Evolutionary conservation across 2,113 vertebrate species (phyloP).

Genomic region (Oophaga pumilio): DNA sequence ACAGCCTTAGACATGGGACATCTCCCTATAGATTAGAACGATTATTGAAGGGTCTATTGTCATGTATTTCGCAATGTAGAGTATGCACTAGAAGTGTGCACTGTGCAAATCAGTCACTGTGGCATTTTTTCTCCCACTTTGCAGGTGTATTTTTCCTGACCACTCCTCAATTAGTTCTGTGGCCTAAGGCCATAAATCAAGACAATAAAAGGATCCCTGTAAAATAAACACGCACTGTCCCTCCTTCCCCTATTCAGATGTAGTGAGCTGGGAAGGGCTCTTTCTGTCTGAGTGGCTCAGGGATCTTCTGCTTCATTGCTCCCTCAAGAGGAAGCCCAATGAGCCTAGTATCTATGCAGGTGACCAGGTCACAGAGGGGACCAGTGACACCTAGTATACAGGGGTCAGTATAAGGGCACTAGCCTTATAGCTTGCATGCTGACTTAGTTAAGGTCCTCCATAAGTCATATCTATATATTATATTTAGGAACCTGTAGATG

Average conservation of each 20-base stretch:
- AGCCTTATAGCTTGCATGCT: slow-evolving; percentile 42
- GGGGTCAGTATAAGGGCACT: slow-evolving; percentile 70
- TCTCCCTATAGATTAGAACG: neutral
- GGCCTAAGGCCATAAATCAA: slow-evolving; percentile 82
- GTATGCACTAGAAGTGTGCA: neutral
- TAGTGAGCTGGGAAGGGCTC: slow-evolving; percentile 74
- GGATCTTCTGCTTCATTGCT: slow-evolving; percentile 72
- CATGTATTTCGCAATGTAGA: neutral
- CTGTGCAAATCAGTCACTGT: slow-evolving; percentile 31
- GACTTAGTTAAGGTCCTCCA: neutral
- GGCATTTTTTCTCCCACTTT: slow-evolving; percentile 60
- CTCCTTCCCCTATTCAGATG: slow-evolving; percentile 76
- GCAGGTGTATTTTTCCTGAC: slow-evolving; percentile 72
- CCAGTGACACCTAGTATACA: slow-evolving; percentile 49
- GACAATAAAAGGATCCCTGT: slow-evolving; percentile 72
- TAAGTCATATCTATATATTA: neutral
- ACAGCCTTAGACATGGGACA: neutral
- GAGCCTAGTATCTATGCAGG: slow-evolving; percentile 65
- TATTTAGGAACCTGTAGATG: too few species aligned
- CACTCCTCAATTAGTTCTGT: slow-evolving; percentile 78
- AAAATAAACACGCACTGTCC: slow-evolving; percentile 78
- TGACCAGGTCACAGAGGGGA: slow-evolving; percentile 70
- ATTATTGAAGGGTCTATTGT: neutral
- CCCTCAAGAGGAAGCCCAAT: slow-evolving; percentile 63
- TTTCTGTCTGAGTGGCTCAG: slow-evolving; percentile 65